These are phyloP conservation scores for Daubentonia madagascariensis DNA, from an alignment of 2,113 vertebrate genomes.

Conservation along the genomic window DNA sequence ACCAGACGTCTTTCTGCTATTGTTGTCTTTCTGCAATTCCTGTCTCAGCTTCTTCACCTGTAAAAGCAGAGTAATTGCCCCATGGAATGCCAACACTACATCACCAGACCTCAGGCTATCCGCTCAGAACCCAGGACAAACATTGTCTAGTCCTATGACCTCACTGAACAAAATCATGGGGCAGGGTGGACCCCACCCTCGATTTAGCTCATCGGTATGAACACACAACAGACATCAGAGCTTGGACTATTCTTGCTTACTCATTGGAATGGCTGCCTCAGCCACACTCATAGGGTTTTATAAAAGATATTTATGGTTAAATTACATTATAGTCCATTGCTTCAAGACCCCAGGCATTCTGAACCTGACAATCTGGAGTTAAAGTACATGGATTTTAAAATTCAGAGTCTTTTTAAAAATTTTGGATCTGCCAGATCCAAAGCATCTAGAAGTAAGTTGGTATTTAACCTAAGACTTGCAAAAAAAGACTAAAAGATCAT, in stretches of 20 bases:
- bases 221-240: neutral
- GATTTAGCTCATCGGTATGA: neutral
- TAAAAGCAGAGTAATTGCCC: neutral
- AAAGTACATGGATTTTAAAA: neutral
- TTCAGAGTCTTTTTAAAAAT: neutral
- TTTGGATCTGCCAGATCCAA: neutral
- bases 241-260: neutral
- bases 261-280: neutral
- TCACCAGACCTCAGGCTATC: slow-evolving; percentile 1
- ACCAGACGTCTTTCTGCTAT: neutral
- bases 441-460: neutral
- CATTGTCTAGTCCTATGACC: slow-evolving; percentile 41
- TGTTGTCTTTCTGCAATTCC: neutral
- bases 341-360: neutral
- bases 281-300: neutral
- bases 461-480: neutral
- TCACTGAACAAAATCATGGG: neutral
- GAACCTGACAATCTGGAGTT: neutral
- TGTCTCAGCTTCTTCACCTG: neutral
- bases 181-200: neutral
- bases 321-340: neutral
- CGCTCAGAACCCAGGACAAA: neutral
- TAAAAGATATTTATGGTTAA: neutral
- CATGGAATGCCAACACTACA: neutral
- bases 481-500: neutral